Percentiles rank a stretch among this genome's conserved stretches.
phyloP scores from a whole-genome alignment of 2,888 invertebrate genomes.

The Brachypterus glaber region DNA sequence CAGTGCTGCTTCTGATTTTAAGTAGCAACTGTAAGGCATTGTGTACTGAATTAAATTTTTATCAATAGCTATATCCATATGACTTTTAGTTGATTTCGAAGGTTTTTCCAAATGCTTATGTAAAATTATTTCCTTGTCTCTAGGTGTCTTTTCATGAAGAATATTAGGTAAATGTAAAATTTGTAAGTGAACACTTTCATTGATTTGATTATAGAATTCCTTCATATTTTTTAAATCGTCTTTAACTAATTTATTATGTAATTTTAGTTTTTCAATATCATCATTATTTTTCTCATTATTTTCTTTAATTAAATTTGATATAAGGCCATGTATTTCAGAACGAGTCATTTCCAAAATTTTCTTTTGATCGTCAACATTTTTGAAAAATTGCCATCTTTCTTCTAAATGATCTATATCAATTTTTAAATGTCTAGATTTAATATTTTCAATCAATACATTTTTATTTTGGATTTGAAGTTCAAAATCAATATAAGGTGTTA shows the following conservation, averaged over 20 bases:
- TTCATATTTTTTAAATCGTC: constrained; percentile 54
- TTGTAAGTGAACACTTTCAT: constrained; percentile 57
- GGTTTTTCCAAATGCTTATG: constrained; percentile 31
- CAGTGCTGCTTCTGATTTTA: constrained; percentile 57
- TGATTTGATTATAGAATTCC: constrained; percentile 57
- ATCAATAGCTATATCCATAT: constrained; percentile 47
- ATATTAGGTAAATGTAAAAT: constrained; percentile 61
- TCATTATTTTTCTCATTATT: constrained; percentile 29
- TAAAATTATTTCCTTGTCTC: constrained; percentile 28
- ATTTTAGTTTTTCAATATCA: constrained; percentile 46
- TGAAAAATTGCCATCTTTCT: constrained; percentile 53
- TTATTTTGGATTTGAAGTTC: constrained; percentile 46
- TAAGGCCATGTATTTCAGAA: constrained; percentile 41
- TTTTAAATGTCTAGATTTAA: constrained; percentile 46
- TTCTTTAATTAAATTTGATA: constrained; percentile 41
- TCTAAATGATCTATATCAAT: constrained; percentile 49
- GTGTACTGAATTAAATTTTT: constrained; percentile 49
- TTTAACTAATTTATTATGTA: constrained; percentile 40
- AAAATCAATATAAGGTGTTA: constrained; percentile 61
- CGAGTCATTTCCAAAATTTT: constrained; percentile 45
- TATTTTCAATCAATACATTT: constrained; percentile 44
- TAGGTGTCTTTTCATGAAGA: constrained; percentile 55
- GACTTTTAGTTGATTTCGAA: constrained; percentile 38
- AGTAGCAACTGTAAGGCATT: constrained; percentile 51
- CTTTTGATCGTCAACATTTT: constrained; percentile 45